Evolutionary conservation across 2,888 invertebrate species (phyloP).

Genomic region (Diaprepes abbreviatus): DNA sequence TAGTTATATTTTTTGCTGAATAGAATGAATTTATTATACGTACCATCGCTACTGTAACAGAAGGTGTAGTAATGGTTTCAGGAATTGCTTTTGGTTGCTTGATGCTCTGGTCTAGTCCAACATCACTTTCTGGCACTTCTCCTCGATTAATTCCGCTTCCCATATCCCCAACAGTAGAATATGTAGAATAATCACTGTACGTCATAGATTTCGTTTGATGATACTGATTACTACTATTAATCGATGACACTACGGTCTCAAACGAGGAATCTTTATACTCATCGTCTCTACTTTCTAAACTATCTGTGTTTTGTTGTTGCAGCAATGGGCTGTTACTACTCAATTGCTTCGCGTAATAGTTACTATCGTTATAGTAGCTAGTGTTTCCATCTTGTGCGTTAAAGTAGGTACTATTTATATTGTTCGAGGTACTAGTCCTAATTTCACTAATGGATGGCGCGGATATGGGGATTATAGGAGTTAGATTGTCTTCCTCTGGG

Average conservation of each 20-base stretch:
- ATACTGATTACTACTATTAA: conserved; percentile 64
- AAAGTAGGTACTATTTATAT: conserved; percentile 40
- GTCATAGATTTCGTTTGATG: conserved; percentile 63
- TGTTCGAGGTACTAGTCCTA: conserved; percentile 40
- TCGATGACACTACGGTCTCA: conserved; percentile 70
- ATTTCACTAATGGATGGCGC: conserved; percentile 46
- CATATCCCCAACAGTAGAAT: conserved; percentile 19
- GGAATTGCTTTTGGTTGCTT: conserved; percentile 59
- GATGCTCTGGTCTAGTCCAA: conserved; percentile 52
- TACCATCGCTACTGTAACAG: conserved; percentile 58
- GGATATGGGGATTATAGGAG: conserved; percentile 31
- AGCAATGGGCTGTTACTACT: conserved; percentile 33
- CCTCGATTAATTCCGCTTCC: background rate
- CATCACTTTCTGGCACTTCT: background rate
- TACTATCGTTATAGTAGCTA: conserved; percentile 31
- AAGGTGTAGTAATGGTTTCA: conserved; percentile 15
- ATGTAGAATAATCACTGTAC: conserved; percentile 55
- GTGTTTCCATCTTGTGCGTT: conserved; percentile 49
- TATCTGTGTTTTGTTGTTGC: conserved; percentile 68
- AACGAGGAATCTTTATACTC: conserved; percentile 72
- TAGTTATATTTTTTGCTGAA: too few relatives aligned
- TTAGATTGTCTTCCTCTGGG: conserved; percentile 58
- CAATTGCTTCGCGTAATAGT: conserved; percentile 45
- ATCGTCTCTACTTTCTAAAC: conserved; percentile 71
- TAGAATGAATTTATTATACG: background rate